Evolutionary conservation across 2,888 invertebrate genomes (phyloP).

Genomic region (Catocala fraxini): DNA sequence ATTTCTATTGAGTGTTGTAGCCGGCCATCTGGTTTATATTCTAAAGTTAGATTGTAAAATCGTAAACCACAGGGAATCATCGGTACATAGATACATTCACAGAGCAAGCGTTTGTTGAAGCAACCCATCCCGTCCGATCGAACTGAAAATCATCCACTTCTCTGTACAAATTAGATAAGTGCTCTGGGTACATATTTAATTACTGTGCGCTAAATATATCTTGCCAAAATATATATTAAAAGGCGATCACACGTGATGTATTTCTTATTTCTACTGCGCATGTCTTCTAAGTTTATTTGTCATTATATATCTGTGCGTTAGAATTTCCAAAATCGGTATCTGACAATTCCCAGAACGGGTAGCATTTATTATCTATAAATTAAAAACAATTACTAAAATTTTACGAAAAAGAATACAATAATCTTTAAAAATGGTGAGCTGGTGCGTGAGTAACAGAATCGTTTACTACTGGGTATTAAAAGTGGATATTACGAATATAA

Average conservation of each 20-base stretch:
- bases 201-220: conserved; percentile 1
- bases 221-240: conserved; percentile 3
- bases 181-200: not conserved
- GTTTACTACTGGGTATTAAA: too few species aligned
- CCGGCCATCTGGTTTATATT: conserved; percentile 86
- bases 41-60: conserved; percentile 87
- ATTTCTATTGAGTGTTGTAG: conserved; percentile 79
- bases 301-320: conserved; percentile 41
- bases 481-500: too few species aligned
- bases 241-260: conserved; percentile 54
- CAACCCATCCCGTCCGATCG: conserved; percentile 40
- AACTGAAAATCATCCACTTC: conserved; percentile 25
- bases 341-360: too few species aligned
- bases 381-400: too few species aligned
- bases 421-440: too few species aligned
- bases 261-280: conserved; percentile 73
- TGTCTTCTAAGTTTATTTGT: conserved; percentile 68
- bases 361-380: too few species aligned
- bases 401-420: too few species aligned
- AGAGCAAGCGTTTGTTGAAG: conserved; percentile 59
- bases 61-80: conserved; percentile 83
- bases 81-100: conserved; percentile 72
- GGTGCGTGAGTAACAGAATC: too few species aligned
- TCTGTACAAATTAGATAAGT: conserved; percentile 6
- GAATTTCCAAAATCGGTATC: conserved; percentile 39